A percentile compares a stretch with the other conserved stretches of the same genome.
Evolutionary conservation across 1,140 invertebrate species (phyloP).

Genomic region (Meloidogyne exigua): DNA sequence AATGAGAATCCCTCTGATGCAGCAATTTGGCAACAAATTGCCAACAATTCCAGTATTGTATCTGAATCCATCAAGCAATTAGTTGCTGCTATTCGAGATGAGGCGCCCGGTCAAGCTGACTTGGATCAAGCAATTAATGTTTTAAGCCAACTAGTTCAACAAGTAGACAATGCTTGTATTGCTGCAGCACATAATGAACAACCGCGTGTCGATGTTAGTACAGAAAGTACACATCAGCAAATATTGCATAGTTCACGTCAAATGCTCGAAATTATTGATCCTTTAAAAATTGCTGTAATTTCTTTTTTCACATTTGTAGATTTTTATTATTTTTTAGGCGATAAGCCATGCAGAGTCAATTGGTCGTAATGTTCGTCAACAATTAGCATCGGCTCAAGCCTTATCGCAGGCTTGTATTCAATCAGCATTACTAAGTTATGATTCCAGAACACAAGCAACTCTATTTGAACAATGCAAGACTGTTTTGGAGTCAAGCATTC

Average conservation of each 20-base stretch:
- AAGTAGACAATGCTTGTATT: constrained; percentile 83
- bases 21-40: constrained; percentile 85
- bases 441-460: constrained; percentile 82
- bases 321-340: constrained; percentile 69
- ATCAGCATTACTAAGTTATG: constrained; percentile 78
- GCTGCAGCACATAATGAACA: constrained; percentile 71
- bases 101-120: constrained; percentile 89
- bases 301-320: constrained; percentile 66
- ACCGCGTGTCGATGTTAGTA: constrained; percentile 23
- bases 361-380: constrained; percentile 80
- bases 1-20: constrained; percentile 85
- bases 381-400: constrained; percentile 80
- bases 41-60: constrained; percentile 86
- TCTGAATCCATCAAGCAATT: constrained; percentile 92
- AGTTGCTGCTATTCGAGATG: constrained; percentile 71
- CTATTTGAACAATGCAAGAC: constrained; percentile 89
- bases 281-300: constrained; percentile 71
- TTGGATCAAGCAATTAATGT: constrained; percentile 81
- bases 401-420: constrained; percentile 79
- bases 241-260: constrained; percentile 55
- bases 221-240: constrained; percentile 59
- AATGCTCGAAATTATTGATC: constrained; percentile 50
- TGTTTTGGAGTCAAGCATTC: constrained; percentile 82
- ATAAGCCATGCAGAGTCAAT: constrained; percentile 88
- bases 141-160: constrained; percentile 76